Evolutionary conservation across 2,113 vertebrate genomes (phyloP).

Genomic region (Melanostigma gelatinosum): DNA sequence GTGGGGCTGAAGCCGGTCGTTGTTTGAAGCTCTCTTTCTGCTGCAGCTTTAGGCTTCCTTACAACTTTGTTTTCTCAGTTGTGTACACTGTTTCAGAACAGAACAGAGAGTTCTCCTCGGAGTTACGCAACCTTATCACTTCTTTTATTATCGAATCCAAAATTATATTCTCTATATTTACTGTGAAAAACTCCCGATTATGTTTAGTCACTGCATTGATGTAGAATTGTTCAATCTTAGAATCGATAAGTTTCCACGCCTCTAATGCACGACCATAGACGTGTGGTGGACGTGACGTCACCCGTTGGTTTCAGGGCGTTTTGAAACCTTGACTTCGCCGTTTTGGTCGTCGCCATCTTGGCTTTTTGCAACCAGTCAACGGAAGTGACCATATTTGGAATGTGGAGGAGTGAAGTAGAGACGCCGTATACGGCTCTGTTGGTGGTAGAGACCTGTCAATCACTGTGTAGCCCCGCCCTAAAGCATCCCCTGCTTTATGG

Average conservation of each 20-base stretch:
- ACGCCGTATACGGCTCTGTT: background rate
- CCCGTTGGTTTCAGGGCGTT: too few species aligned
- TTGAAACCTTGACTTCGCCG: too few species aligned
- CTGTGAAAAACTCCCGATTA: too few species aligned
- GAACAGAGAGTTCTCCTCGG: background rate
- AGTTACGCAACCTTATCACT: background rate
- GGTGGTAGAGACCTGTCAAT: background rate
- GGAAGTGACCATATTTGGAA: too few species aligned
- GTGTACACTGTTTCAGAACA: conserved; percentile 8
- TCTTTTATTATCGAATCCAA: background rate
- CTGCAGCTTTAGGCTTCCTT: conserved; percentile 14
- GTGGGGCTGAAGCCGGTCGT: conserved; percentile 13
- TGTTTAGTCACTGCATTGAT: too few species aligned
- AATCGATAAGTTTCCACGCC: too few species aligned
- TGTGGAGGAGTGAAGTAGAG: too few species aligned
- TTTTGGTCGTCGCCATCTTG: too few species aligned
- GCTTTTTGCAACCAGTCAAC: too few species aligned
- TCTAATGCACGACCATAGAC: too few species aligned
- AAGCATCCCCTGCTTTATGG: background rate
- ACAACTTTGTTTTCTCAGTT: conserved; percentile 39
- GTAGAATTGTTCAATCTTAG: too few species aligned
- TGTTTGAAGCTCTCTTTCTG: conserved; percentile 32
- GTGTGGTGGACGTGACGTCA: too few species aligned
- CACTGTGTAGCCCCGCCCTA: background rate
- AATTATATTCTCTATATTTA: background rate